Evolutionary conservation across 2,797 vertebrate species (phyloP).

Genomic region (Scyliorhinus canicula): DNA sequence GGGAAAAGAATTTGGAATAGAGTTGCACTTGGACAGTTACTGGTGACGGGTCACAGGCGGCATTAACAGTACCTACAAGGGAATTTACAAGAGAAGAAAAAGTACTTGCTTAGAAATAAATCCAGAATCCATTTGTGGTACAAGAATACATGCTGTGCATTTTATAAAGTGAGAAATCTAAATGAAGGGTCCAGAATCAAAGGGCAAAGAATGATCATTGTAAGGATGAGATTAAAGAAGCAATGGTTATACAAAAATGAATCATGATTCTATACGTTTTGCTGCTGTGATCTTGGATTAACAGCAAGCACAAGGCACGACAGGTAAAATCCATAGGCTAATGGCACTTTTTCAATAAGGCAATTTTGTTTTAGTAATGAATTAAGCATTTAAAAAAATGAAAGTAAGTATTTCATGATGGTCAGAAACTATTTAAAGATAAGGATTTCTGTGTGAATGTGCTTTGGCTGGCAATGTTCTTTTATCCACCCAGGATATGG

Average conservation of each 20-base stretch:
- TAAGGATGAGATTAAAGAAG: neutral
- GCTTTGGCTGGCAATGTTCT: neutral
- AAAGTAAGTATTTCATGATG: neutral
- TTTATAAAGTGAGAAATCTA: neutral
- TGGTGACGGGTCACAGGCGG: neutral
- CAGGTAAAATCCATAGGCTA: neutral
- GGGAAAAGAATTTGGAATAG: neutral
- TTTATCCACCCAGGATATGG: constrained; percentile 19
- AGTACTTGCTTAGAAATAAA: neutral
- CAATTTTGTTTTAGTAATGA: neutral
- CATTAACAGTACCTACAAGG: neutral
- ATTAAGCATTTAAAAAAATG: neutral
- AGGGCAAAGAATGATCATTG: neutral
- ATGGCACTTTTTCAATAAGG: neutral
- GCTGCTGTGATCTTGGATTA: neutral
- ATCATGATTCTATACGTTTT: neutral
- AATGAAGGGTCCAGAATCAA: neutral
- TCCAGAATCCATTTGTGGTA: neutral
- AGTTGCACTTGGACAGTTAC: neutral
- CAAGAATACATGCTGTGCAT: neutral
- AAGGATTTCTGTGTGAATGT: neutral
- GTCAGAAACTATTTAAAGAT: neutral
- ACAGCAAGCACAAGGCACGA: neutral
- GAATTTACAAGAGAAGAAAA: neutral
- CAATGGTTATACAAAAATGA: neutral